A percentile compares a stretch with the other conserved stretches of the same genome.
Conservation (phyloP, 2,797 vertebrate species). For the Chelonia mydas region DNA sequence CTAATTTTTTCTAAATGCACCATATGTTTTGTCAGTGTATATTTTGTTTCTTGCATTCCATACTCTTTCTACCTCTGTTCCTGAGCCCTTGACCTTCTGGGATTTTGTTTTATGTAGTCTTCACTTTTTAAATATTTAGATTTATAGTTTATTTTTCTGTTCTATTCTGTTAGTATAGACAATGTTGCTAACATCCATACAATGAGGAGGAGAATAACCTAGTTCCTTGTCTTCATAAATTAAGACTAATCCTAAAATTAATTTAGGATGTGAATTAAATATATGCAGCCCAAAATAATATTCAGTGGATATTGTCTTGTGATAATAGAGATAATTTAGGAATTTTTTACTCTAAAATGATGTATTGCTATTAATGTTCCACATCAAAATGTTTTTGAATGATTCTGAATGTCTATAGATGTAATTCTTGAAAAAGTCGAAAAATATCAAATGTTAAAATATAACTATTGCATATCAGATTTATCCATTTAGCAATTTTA, state of each 20-base stretch:
- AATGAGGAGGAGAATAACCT: neutral
- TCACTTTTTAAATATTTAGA: constrained; percentile 20
- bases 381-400: neutral
- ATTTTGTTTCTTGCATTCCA: neutral
- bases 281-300: neutral
- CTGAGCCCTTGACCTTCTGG: constrained; percentile 17
- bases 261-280: neutral
- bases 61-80: neutral
- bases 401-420: neutral
- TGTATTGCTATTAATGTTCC: neutral
- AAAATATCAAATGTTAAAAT: neutral
- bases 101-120: neutral
- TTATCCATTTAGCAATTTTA: neutral
- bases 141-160: neutral
- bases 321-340: neutral
- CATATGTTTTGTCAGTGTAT: neutral
- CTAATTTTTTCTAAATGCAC: constrained; percentile 11
- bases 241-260: neutral
- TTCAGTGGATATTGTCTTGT: neutral
- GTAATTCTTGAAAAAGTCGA: neutral
- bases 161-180: neutral
- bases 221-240: neutral
- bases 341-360: neutral
- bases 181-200: neutral
- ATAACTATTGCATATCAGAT: neutral